These are phyloP conservation scores for Orthosia gothica DNA, from an alignment of 2,888 invertebrate species.

Conservation along the genomic window DNA sequence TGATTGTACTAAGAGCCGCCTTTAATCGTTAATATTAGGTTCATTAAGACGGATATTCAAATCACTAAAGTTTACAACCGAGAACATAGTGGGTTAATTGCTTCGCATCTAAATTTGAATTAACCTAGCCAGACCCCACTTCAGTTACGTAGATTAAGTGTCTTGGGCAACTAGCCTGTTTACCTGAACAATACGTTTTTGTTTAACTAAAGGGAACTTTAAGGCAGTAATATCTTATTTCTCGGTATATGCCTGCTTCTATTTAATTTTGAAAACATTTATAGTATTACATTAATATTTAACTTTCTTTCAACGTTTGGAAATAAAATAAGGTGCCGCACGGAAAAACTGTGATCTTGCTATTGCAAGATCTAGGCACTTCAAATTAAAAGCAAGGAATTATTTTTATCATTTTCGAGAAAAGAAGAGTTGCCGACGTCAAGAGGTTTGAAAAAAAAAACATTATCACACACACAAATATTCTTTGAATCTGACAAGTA, in stretches of 20 bases:
- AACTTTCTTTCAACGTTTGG: neutral
- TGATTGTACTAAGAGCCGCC: neutral
- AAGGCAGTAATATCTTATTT: neutral
- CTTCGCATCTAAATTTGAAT: constrained; percentile 32
- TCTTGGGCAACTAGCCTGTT: constrained; percentile 1
- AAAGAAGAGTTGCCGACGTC: neutral
- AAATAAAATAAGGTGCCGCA: neutral
- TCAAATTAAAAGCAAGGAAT: neutral
- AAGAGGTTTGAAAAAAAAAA: too few species aligned
- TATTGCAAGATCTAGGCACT: neutral
- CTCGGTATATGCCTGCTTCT: neutral
- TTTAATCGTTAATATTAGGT: constrained; percentile 15
- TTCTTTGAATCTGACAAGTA: neutral
- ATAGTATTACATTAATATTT: neutral
- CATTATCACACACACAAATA: neutral
- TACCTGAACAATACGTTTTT: constrained; percentile 9
- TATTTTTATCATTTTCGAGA: neutral
- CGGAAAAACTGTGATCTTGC: neutral
- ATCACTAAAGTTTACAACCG: constrained; percentile 26
- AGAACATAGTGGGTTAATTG: constrained; percentile 42
- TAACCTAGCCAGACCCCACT: constrained; percentile 14
- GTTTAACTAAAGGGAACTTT: neutral
- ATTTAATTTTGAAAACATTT: neutral
- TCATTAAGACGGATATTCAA: constrained; percentile 38
- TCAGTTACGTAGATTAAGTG: constrained; percentile 6